Percentiles rank a stretch among this genome's conserved stretches.
phyloP scores from a whole-genome alignment of 2,113 vertebrate genomes.

The Datnioides undecimradiatus region DNA sequence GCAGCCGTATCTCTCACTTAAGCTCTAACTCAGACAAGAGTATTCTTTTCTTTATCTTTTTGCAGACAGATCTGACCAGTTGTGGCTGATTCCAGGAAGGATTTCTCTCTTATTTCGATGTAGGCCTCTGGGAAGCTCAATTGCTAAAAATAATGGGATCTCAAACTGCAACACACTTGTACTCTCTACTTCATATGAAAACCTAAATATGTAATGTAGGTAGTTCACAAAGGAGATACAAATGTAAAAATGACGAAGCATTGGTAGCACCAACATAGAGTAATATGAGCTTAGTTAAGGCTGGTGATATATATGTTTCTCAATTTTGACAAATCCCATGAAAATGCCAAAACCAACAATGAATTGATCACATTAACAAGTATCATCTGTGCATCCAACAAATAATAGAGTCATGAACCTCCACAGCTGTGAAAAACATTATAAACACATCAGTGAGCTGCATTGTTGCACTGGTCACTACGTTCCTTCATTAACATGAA shows the following conservation, averaged over 20 bases:
- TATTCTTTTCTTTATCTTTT: conserved; percentile 47
- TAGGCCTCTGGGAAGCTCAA: conserved; percentile 42
- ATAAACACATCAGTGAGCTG: not conserved
- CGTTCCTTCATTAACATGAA: not conserved
- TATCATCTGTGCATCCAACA: not conserved
- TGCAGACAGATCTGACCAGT: conserved; percentile 28
- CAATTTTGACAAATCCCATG: not conserved
- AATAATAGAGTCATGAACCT: not conserved
- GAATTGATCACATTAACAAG: not conserved
- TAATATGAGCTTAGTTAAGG: not conserved
- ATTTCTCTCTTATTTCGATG: conserved; percentile 46
- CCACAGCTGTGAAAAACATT: too few relatives aligned
- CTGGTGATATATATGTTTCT: not conserved
- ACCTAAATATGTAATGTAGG: not conserved
- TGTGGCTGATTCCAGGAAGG: not conserved
- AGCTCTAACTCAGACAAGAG: conserved; percentile 39
- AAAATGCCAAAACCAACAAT: not conserved
- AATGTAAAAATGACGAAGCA: conserved; percentile 7
- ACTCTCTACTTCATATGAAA: conserved; percentile 9
- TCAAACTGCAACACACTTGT: conserved; percentile 33
- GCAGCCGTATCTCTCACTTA: conserved; percentile 21
- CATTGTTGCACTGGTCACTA: not conserved
- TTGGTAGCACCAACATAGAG: not conserved
- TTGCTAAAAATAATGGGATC: conserved; percentile 53
- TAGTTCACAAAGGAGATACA: not conserved